Evolutionary conservation across 2,113 vertebrate genomes (phyloP), one percentile per base, ranked within the genome.

Genomic region (Nestor notabilis): DNA sequence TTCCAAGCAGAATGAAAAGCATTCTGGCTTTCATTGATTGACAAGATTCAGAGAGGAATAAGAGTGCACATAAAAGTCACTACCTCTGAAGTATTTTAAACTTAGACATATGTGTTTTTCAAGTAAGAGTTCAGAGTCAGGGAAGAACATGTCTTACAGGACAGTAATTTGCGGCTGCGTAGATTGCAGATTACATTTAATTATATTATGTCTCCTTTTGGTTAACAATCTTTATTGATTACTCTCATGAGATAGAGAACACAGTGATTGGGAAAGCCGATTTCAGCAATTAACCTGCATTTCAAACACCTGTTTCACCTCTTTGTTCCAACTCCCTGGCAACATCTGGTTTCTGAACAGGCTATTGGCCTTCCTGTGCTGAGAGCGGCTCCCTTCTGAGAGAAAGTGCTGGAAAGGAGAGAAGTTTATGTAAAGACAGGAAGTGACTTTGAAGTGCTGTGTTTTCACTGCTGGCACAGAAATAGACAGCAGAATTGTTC

Each of bases 381-480:
- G 74, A 71, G 52, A 65, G 64, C 0, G 0, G 33, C 47, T 92
- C 15, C 60, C 25, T 78, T 61, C 1, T 2, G 44, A 69, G 7
- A 5, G 37, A 87, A 28, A 52, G 46, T 12, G 53, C 60, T 83
- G 44, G 5, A 66, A 74, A 68, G 46, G 39, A 47, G n/a, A 82
- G 50, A 66, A 49, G 94, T 97, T 97, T 97, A 71, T 97, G 96
- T 91, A 93, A 91, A 95, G 95, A 85, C 63, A 75, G 58, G 72
- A 92, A 83, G 60, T 85, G 79, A 88, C 70, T 74, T 61, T 92
- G 90, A 82, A 68, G 52, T 13, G 39, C 95, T 97, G 97, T 97
- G 97, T 58, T 46, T 75, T 49, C 17, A 87, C 91, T 97, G 60
- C 97, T 97, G n/a, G 93, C 96, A 80, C 98, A 98, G 71, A 97